Conservation (phyloP, 2,888 invertebrate species). For the Bembecia ichneumoniformis region DNA sequence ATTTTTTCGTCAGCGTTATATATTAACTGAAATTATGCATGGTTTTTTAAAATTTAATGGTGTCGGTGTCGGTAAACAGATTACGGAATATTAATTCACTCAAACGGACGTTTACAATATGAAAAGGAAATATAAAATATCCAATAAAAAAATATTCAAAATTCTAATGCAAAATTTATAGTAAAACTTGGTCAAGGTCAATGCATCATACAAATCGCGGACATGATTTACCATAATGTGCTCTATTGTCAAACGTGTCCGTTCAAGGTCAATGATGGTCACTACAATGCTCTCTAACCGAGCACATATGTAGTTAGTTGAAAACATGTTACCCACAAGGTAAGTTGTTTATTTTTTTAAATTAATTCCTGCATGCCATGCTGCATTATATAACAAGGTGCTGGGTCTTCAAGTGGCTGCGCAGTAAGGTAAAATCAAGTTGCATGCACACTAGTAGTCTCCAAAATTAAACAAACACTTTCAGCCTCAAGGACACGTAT, state of each 20-base stretch:
- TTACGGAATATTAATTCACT: not conserved
- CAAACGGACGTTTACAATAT: not conserved
- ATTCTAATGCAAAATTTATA: not conserved
- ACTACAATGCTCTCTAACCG: slow-evolving; percentile 41
- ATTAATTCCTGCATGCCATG: slow-evolving; percentile 34
- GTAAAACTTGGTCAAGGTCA: slow-evolving; percentile 32
- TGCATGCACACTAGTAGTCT: slow-evolving; percentile 53
- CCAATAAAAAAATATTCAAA: no score
- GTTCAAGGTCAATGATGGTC: slow-evolving; percentile 47
- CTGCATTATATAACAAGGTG: slow-evolving; percentile 39
- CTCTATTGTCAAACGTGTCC: slow-evolving; percentile 34
- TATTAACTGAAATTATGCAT: slow-evolving; percentile 4
- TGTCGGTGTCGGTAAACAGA: not conserved
- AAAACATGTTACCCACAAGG: slow-evolving; percentile 41
- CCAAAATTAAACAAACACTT: slow-evolving; percentile 63
- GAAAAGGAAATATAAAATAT: not conserved
- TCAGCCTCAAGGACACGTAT: slow-evolving; percentile 16
- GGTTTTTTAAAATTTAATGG: slow-evolving; percentile 4
- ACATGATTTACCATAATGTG: slow-evolving; percentile 9
- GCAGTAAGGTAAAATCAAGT: slow-evolving; percentile 31
- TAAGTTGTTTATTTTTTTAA: slow-evolving; percentile 41
- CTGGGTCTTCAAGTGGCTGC: slow-evolving; percentile 43
- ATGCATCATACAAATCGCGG: slow-evolving; percentile 17
- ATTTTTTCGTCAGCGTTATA: no score
- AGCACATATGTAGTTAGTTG: slow-evolving; percentile 36